Conservation (phyloP, 2,888 invertebrate species). For the Dolichopus griseipennis region DNA sequence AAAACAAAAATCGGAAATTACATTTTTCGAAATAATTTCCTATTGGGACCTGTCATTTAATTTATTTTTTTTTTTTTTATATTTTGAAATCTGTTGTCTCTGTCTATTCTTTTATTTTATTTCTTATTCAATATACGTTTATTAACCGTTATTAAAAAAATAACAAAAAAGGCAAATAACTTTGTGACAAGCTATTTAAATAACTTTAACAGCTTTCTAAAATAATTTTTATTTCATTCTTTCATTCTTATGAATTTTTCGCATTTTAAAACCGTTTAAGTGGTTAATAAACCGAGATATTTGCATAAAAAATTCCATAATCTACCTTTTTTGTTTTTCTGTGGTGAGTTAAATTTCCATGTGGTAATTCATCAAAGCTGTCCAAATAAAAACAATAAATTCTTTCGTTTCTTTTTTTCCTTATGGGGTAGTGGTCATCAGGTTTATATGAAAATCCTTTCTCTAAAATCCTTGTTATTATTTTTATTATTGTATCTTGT, state of each 20-base stretch:
- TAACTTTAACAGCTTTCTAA: not conserved
- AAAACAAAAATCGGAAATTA: not conserved
- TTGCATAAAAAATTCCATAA: not conserved
- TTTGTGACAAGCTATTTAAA: conserved; percentile 3
- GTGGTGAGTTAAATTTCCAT: not conserved
- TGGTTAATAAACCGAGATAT: not conserved
- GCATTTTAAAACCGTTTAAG: no score
- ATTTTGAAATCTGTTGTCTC: no score
- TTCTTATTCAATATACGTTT: no score
- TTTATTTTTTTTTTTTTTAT: no score
- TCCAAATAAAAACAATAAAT: not conserved
- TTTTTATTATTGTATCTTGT: no score
- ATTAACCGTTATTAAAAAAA: no score
- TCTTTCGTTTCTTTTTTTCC: not conserved
- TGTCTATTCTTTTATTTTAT: no score
- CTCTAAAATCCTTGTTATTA: no score
- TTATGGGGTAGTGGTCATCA: no score
- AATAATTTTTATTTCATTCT: not conserved
- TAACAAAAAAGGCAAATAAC: not conserved
- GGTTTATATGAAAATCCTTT: no score
- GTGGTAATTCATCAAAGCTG: not conserved
- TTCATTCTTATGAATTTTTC: no score
- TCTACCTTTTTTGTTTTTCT: not conserved
- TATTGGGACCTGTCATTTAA: not conserved
- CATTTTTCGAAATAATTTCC: not conserved